Conservation (phyloP, 2,888 invertebrate genomes). For the Gonocerus acuteangulatus region DNA sequence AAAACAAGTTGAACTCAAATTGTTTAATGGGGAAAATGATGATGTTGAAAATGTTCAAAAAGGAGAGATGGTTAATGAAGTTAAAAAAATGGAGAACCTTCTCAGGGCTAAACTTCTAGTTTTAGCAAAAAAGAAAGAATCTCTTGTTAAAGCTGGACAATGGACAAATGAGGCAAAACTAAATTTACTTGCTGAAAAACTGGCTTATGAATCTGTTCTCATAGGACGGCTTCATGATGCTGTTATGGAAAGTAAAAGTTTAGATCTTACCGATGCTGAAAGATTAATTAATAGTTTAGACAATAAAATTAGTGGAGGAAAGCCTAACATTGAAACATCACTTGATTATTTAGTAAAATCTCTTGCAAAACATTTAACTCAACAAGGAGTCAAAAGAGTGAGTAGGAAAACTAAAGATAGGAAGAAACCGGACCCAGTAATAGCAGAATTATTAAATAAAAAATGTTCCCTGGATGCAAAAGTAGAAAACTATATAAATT, state of each 20-base stretch:
- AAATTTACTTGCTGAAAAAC: slow-evolving; percentile 67
- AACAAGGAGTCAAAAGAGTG: slow-evolving; percentile 39
- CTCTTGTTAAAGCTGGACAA: slow-evolving; percentile 58
- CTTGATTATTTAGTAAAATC: slow-evolving; percentile 67
- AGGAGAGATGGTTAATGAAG: slow-evolving; percentile 40
- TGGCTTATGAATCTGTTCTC: slow-evolving; percentile 71
- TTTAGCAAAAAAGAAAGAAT: slow-evolving; percentile 58
- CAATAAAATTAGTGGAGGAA: slow-evolving; percentile 55
- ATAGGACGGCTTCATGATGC: slow-evolving; percentile 62
- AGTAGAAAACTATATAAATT: slow-evolving; percentile 42
- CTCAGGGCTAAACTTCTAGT: slow-evolving; percentile 61
- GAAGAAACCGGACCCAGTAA: slow-evolving; percentile 29
- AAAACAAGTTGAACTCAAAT: slow-evolving; percentile 31
- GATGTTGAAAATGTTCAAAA: slow-evolving; percentile 33
- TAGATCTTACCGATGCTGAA: slow-evolving; percentile 55
- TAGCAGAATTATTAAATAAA: slow-evolving; percentile 34
- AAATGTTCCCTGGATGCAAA: slow-evolving; percentile 35
- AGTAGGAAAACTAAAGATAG: slow-evolving; percentile 36
- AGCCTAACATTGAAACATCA: slow-evolving; percentile 45
- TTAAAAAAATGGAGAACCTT: slow-evolving; percentile 53
- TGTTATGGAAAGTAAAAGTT: slow-evolving; percentile 46
- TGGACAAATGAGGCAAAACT: slow-evolving; percentile 60
- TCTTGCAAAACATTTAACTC: slow-evolving; percentile 55
- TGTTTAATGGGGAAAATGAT: slow-evolving; percentile 36
- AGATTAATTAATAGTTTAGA: slow-evolving; percentile 65